Evolutionary conservation across 2,888 invertebrate species (phyloP).

Genomic region (Polyploca ridens): DNA sequence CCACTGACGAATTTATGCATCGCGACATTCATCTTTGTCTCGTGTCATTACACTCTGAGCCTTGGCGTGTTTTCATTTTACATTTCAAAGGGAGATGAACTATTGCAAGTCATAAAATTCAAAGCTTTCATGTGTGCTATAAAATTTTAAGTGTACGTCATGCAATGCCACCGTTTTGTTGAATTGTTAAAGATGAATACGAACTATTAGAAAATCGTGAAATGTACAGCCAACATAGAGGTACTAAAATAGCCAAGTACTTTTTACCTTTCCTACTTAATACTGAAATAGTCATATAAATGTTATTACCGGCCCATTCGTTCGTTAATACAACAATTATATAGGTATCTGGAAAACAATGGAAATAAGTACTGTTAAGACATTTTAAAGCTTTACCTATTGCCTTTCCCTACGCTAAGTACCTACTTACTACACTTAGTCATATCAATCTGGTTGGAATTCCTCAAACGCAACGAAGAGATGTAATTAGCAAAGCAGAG

Average conservation of each 20-base stretch:
- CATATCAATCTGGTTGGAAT: slow-evolving; percentile 41
- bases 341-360: not conserved
- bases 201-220: slow-evolving; percentile 8
- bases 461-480: slow-evolving; percentile 48
- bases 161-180: slow-evolving; percentile 19
- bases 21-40: slow-evolving; percentile 37
- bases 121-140: slow-evolving; percentile 20
- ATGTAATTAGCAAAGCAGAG: slow-evolving; percentile 63
- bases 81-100: slow-evolving; percentile 20
- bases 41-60: not conserved
- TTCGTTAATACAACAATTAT: not conserved
- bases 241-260: slow-evolving; percentile 12
- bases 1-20: slow-evolving; percentile 37
- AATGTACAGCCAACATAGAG: not conserved
- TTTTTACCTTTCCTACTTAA: slow-evolving; percentile 20
- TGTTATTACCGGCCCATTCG: not conserved
- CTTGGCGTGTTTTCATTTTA: slow-evolving; percentile 21
- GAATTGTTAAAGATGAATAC: slow-evolving; percentile 13
- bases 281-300: not conserved
- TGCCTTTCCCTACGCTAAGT: not conserved
- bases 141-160: slow-evolving; percentile 21
- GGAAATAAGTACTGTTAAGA: not conserved
- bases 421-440: slow-evolving; percentile 12
- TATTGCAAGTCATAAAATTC: slow-evolving; percentile 23
- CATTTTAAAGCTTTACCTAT: not conserved